Conservation (phyloP, 2,113 vertebrate species). For the Gnathonemus echidnorhynchus region DNA sequence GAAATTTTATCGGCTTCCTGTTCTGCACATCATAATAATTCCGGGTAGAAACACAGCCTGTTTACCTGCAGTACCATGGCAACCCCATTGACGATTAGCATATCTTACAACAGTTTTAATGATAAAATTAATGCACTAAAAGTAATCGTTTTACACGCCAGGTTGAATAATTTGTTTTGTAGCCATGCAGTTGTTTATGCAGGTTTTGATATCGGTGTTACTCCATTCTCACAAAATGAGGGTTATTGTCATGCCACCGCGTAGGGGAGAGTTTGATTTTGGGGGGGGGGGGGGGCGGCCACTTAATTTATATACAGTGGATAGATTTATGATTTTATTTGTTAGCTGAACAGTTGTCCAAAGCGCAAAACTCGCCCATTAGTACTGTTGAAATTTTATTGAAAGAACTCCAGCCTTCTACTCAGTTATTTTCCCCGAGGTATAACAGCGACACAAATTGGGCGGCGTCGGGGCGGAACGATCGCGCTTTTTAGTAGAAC, state of each 20-base stretch:
- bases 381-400: not conserved
- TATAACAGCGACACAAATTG: not conserved
- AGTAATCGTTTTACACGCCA: not conserved
- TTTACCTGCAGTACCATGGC: not conserved
- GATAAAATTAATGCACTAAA: not conserved
- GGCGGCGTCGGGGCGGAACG: not conserved
- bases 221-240: too few relatives aligned
- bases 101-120: not conserved
- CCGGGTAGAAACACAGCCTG: not conserved
- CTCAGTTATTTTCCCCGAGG: not conserved
- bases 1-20: not conserved
- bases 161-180: not conserved
- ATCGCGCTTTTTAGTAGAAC: not conserved
- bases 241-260: too few relatives aligned
- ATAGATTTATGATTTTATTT: not conserved
- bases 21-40: not conserved
- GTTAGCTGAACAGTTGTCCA: not conserved
- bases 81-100: not conserved
- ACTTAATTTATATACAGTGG: not conserved
- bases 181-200: not conserved
- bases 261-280: not conserved
- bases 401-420: not conserved
- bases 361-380: not conserved
- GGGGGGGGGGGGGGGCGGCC: not conserved
- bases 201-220: not conserved